A percentile compares a stretch with the other conserved stretches of the same genome.
Evolutionary conservation across 2,113 vertebrate genomes (phyloP).

Genomic region (Neogale vison): DNA sequence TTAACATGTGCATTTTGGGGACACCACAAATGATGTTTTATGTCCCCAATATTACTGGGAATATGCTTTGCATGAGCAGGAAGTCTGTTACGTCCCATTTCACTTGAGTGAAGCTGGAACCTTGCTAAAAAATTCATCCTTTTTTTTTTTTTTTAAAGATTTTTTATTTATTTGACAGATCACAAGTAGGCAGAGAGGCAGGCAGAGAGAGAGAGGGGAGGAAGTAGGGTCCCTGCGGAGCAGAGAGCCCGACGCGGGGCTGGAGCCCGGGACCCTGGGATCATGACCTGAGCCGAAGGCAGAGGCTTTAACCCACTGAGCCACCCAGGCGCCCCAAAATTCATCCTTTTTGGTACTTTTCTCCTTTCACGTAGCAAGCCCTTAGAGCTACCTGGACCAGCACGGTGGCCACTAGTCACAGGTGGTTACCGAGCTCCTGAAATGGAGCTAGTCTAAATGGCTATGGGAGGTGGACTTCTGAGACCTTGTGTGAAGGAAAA

Average conservation of each 20-base stretch:
- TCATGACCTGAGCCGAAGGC: too few species aligned
- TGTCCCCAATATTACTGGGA: neutral
- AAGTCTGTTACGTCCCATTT: conserved; percentile 71
- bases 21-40: neutral
- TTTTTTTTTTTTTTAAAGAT: neutral
- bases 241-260: too few species aligned
- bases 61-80: neutral
- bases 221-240: too few species aligned
- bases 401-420: neutral
- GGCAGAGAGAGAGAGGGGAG: too few species aligned
- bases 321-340: neutral
- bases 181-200: too few species aligned
- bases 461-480: neutral
- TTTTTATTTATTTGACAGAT: too few species aligned
- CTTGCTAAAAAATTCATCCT: conserved; percentile 72
- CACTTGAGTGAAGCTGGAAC: conserved; percentile 67
- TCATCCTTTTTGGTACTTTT: conserved; percentile 69
- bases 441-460: neutral
- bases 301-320: too few species aligned
- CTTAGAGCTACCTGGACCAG: neutral
- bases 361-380: conserved; percentile 35
- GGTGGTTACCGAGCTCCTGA: neutral
- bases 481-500: neutral
- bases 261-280: too few species aligned
- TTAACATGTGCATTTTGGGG: neutral